Conservation (phyloP, 1,140 invertebrate species). For the Contarinia nasturtii region DNA sequence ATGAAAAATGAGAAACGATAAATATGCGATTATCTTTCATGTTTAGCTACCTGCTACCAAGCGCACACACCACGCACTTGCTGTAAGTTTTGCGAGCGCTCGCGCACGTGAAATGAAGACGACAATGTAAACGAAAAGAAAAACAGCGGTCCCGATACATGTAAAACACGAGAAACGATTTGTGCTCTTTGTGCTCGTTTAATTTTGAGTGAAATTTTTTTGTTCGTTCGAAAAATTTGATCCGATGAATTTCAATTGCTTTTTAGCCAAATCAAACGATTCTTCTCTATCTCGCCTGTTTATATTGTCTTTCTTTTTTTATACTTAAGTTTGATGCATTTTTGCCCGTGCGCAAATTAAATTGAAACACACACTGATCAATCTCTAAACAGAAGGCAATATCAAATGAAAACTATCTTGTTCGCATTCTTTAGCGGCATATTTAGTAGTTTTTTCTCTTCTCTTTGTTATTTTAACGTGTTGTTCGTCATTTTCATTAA, state of each 20-base stretch:
- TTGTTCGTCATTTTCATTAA: background rate
- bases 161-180: no score
- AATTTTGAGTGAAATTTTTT: background rate
- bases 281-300: background rate
- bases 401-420: no score
- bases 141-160: no score
- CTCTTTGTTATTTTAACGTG: background rate
- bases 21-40: slow-evolving; percentile 1
- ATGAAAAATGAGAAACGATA: background rate
- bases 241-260: background rate
- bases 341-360: background rate
- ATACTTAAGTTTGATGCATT: background rate
- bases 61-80: background rate
- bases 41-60: background rate
- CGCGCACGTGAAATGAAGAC: no score
- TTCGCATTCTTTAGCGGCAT: no score
- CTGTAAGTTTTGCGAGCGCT: background rate
- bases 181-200: no score
- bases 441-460: background rate
- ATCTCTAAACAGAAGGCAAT: background rate
- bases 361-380: background rate
- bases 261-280: background rate
- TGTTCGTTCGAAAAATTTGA: background rate
- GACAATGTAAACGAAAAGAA: no score
- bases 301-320: background rate